Evolutionary conservation across 2,888 invertebrate genomes (phyloP).

Genomic region (Cataglyphis livida): DNA sequence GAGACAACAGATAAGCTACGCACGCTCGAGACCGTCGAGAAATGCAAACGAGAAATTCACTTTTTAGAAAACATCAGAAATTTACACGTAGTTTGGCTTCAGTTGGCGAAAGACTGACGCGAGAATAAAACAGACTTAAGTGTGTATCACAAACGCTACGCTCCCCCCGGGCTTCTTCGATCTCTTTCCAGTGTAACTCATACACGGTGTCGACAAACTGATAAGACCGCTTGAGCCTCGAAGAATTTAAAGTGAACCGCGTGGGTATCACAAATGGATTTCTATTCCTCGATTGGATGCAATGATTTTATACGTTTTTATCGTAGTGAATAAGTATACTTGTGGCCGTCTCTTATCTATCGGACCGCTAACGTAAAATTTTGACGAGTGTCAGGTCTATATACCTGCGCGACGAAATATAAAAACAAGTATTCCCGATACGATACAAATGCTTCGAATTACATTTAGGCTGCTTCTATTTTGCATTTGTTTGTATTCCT

Average conservation of each 20-base stretch:
- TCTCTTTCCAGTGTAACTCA: constrained; percentile 67
- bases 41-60: constrained; percentile 35
- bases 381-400: constrained; percentile 10
- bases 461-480: neutral
- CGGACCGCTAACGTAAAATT: constrained; percentile 26
- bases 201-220: constrained; percentile 80
- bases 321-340: constrained; percentile 3
- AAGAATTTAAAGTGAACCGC: constrained; percentile 71
- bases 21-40: neutral
- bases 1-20: constrained; percentile 6
- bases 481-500: neutral
- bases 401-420: neutral
- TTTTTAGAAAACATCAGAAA: constrained; percentile 37
- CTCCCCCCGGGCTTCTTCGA: constrained; percentile 54
- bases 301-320: constrained; percentile 43
- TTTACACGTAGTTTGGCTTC: constrained; percentile 24
- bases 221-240: constrained; percentile 76
- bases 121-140: constrained; percentile 38
- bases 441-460: neutral
- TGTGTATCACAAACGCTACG: constrained; percentile 52
- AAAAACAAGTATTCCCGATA: neutral
- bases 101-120: constrained; percentile 11
- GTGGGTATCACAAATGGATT: constrained; percentile 68
- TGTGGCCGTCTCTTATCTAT: neutral
- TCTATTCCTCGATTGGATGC: constrained; percentile 65